A percentile compares a stretch with the other conserved stretches of the same genome.
Conservation (phyloP, 2,888 invertebrate genomes). For the Diplazon laetatorius region DNA sequence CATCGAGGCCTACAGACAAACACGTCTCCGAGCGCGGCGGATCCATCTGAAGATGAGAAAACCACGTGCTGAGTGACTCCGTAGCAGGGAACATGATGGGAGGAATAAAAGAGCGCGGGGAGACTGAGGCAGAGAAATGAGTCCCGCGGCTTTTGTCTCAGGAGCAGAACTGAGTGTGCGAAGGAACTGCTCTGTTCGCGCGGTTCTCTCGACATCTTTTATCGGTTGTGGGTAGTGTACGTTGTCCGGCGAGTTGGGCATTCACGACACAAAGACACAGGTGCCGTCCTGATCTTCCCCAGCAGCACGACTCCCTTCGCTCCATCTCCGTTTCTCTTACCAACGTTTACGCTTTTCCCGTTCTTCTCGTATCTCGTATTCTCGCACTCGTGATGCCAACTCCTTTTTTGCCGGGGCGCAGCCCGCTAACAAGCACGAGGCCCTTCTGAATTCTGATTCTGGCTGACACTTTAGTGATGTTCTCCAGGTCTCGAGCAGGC, state of each 20-base stretch:
- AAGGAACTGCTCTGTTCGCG: conserved; percentile 48
- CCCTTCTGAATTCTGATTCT: conserved; percentile 81
- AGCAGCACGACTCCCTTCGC: conserved; percentile 23
- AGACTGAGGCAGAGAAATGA: conserved; percentile 53
- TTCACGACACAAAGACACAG: conserved; percentile 6
- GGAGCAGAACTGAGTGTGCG: conserved; percentile 29
- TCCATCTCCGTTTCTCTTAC: conserved; percentile 27
- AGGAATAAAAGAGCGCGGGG: conserved; percentile 53
- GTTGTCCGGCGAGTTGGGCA: conserved; percentile 1
- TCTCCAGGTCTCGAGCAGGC: conserved; percentile 58
- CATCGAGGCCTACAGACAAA: conserved; percentile 29
- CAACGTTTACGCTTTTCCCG: conserved; percentile 27
- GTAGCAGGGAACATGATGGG: conserved; percentile 63
- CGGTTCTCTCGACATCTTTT: conserved; percentile 12
- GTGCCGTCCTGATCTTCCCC: not conserved
- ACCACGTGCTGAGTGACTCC: conserved; percentile 44
- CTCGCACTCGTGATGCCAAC: conserved; percentile 62
- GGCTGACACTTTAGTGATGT: conserved; percentile 82
- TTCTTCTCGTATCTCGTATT: conserved; percentile 53
- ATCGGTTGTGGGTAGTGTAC: not conserved
- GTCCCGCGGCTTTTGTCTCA: conserved; percentile 55
- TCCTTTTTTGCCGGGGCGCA: conserved; percentile 77
- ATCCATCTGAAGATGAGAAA: conserved; percentile 50
- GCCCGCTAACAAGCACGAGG: conserved; percentile 81
- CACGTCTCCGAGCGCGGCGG: conserved; percentile 27